phyloP scores from a whole-genome alignment of 2,113 vertebrate genomes.

The Etia nguti region DNA sequence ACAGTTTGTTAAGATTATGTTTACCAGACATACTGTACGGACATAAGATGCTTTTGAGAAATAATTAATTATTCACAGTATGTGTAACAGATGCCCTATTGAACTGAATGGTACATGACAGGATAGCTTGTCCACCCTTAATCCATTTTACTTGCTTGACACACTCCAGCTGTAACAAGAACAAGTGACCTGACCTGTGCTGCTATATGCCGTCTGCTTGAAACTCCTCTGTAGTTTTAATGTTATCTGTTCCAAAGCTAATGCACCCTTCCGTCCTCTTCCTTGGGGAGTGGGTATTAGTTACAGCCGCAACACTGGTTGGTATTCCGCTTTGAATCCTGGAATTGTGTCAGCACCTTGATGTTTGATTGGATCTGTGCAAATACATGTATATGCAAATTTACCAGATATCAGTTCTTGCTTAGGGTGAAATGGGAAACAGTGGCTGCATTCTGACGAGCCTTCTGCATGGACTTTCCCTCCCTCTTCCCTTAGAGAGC shows the following conservation, averaged over 20 bases:
- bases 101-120: conserved; percentile 16
- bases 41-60: background rate
- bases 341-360: conserved; percentile 70
- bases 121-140: conserved; percentile 7
- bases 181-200: conserved; percentile 44
- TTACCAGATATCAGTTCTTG: conserved; percentile 63
- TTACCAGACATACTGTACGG: background rate
- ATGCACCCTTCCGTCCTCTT: conserved; percentile 25
- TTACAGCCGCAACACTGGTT: conserved; percentile 63
- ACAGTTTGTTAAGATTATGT: background rate
- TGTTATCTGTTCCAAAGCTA: conserved; percentile 62
- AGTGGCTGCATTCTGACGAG: conserved; percentile 65
- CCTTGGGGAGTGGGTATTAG: conserved; percentile 58
- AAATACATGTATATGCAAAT: conserved; percentile 78
- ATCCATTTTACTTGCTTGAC: conserved; percentile 51
- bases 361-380: conserved; percentile 75
- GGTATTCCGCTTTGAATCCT: conserved; percentile 60
- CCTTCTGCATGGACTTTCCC: conserved; percentile 30
- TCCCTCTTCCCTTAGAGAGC: conserved; percentile 48
- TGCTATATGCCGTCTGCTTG: conserved; percentile 19
- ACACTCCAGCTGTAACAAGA: conserved; percentile 30
- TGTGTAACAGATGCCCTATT: conserved; percentile 12
- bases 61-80: conserved; percentile 18
- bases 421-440: conserved; percentile 68
- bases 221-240: conserved; percentile 57